phyloP scores from a whole-genome alignment of 1,140 invertebrate genomes.

The Tetraneura akinire region DNA sequence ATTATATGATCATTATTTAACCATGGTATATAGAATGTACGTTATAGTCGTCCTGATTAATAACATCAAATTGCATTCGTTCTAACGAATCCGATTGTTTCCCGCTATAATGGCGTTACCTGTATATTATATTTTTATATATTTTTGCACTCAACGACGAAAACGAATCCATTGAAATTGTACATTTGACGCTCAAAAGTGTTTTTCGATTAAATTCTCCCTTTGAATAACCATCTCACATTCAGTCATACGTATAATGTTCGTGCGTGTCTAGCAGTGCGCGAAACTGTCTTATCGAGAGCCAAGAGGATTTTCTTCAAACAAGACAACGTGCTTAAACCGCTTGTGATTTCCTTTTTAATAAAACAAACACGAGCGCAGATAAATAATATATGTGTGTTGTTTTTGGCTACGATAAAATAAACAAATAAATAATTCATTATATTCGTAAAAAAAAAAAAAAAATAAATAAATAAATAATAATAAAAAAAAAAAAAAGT shows the following conservation, averaged over 20 bases:
- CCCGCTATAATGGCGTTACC: no score
- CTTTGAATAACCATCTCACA: slow-evolving; percentile 26
- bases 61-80: no score
- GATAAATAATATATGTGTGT: no score
- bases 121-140: no score
- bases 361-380: neutral
- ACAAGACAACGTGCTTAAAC: slow-evolving; percentile 43
- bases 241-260: slow-evolving; percentile 36
- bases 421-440: no score
- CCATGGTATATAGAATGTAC: no score
- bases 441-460: no score
- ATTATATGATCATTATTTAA: no score
- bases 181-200: slow-evolving; percentile 3
- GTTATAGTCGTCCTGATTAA: no score
- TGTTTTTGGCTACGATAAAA: neutral
- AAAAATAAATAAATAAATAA: no score
- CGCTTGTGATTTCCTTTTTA: neutral
- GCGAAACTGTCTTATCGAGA: slow-evolving; percentile 10
- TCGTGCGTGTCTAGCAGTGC: slow-evolving; percentile 11
- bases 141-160: neutral
- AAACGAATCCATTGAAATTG: slow-evolving; percentile 6
- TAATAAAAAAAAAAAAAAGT: no score
- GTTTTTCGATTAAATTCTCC: slow-evolving; percentile 29
- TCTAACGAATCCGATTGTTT: neutral
- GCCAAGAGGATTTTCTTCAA: slow-evolving; percentile 21